phyloP scores from a whole-genome alignment of 2,797 vertebrate genomes.

The Falco novaeseelandiae region DNA sequence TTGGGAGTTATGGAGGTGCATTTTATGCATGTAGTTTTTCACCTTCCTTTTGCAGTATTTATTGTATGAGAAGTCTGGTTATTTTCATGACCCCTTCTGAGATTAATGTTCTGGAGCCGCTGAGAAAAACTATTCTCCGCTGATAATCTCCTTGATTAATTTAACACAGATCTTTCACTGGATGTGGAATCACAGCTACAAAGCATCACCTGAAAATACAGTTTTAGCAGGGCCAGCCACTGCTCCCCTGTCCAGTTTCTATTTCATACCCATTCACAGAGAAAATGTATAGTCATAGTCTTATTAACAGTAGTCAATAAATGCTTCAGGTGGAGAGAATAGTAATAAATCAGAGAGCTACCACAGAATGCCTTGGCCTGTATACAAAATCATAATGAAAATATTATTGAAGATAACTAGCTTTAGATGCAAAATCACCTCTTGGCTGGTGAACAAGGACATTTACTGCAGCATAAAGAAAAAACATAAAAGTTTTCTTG shows the following conservation, averaged over 20 bases:
- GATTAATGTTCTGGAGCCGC: not conserved
- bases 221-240: not conserved
- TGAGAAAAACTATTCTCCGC: not conserved
- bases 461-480: not conserved
- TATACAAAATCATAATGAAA: not conserved
- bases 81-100: not conserved
- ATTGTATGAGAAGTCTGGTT: not conserved
- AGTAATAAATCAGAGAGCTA: not conserved
- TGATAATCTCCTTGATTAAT: not conserved
- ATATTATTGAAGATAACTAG: not conserved
- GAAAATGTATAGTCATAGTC: not conserved
- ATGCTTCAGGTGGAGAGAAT: not conserved
- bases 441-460: not conserved
- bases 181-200: not conserved
- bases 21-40: not conserved
- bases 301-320: not conserved
- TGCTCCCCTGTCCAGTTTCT: not conserved
- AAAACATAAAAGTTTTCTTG: not conserved
- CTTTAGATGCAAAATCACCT: not conserved
- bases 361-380: not conserved
- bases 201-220: not conserved
- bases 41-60: not conserved
- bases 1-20: not conserved
- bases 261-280: not conserved
- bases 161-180: not conserved